Evolutionary conservation across 1,140 invertebrate species (phyloP).

Genomic region (Dreissena rostriformis): DNA sequence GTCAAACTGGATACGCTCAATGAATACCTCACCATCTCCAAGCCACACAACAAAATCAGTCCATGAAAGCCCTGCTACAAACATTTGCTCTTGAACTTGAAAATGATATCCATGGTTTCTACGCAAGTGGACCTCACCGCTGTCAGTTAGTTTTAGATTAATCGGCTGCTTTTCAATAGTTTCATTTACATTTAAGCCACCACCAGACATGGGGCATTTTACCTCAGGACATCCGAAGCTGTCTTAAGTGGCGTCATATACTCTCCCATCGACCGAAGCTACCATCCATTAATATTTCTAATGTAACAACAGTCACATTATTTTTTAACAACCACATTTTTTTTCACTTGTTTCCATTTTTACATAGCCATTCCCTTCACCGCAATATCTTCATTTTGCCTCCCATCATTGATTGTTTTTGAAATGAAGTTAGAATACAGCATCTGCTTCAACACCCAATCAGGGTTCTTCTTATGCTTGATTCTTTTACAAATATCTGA

Average conservation of each 20-base stretch:
- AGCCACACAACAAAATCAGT: not conserved
- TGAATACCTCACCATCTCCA: not conserved
- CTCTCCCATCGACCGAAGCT: not conserved
- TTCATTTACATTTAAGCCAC: not conserved
- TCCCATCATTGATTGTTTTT: not conserved
- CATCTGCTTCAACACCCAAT: not conserved
- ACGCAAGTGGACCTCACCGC: not conserved
- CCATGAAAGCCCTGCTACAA: not conserved
- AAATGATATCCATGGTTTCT: not conserved
- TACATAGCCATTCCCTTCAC: not conserved
- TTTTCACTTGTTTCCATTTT: not conserved
- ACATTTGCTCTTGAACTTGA: not conserved
- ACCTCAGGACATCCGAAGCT: not conserved
- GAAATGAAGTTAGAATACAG: not conserved
- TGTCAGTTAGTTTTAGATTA: not conserved
- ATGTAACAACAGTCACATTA: not conserved
- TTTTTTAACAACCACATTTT: not conserved
- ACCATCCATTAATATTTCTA: not conserved
- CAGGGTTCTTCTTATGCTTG: not conserved
- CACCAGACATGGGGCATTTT: not conserved
- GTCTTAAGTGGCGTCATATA: not conserved
- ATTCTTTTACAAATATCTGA: conserved; percentile 16
- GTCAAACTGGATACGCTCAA: not conserved
- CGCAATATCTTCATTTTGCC: not conserved
- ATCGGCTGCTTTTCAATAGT: not conserved